Conservation (phyloP, 1,140 invertebrate genomes). For the Leptinotarsa texana region DNA sequence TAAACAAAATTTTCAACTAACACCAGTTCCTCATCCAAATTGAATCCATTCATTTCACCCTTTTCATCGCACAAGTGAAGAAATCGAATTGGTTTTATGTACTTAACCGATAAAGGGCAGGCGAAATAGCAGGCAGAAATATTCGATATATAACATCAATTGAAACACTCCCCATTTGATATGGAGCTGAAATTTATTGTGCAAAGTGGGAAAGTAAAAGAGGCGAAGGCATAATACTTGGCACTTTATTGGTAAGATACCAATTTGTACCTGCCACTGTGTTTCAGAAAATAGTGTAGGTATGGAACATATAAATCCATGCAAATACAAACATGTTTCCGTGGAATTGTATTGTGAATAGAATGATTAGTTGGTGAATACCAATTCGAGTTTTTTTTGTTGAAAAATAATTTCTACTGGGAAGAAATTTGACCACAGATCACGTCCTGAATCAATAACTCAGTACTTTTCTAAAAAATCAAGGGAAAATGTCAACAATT, state of each 20-base stretch:
- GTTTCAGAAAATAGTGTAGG: neutral
- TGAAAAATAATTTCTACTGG: neutral
- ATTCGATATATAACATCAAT: neutral
- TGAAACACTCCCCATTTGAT: neutral
- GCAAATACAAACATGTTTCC: neutral
- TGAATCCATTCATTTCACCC: no score
- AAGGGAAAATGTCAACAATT: no score
- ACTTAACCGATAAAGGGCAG: neutral
- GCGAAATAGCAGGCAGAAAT: conserved; percentile 1
- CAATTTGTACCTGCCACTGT: neutral
- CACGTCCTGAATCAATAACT: neutral
- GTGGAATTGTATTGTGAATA: neutral
- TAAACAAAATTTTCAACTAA: no score
- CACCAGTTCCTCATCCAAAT: no score
- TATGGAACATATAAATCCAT: neutral
- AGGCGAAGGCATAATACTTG: neutral
- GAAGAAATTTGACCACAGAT: neutral
- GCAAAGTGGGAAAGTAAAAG: neutral
- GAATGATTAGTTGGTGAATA: neutral
- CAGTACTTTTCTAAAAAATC: neutral
- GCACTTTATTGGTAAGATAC: neutral
- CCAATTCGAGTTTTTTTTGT: neutral
- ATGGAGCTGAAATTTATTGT: neutral
- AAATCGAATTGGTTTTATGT: conserved; percentile 1
- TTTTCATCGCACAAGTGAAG: neutral